These are phyloP conservation scores for Anagrus nilaparvatae DNA, from an alignment of 1,140 invertebrate species.

Conservation along the genomic window DNA sequence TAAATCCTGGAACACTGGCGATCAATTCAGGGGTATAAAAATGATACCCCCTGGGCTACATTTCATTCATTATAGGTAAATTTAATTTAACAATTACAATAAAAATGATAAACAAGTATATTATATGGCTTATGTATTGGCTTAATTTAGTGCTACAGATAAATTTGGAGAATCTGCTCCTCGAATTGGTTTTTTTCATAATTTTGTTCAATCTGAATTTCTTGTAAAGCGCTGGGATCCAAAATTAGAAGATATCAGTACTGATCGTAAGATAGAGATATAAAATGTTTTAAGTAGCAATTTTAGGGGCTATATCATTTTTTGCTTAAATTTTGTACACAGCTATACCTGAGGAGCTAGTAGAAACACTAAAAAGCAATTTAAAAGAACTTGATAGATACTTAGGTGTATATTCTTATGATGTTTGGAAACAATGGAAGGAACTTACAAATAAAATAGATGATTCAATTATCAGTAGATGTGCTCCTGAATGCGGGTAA, in stretches of 20 bases:
- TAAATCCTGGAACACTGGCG: constrained; percentile 84
- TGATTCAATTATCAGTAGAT: constrained; percentile 26
- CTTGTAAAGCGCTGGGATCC: constrained; percentile 80
- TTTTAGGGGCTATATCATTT: not conserved
- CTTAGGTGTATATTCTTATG: constrained; percentile 86
- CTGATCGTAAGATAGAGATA: constrained; percentile 33
- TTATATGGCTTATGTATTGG: constrained; percentile 1
- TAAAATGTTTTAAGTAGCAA: not conserved
- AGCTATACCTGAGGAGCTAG: constrained; percentile 48
- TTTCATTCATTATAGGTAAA: constrained; percentile 79
- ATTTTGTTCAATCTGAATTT: constrained; percentile 74
- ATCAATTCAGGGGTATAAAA: constrained; percentile 91
- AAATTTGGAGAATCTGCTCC: constrained; percentile 49
- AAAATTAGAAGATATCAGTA: constrained; percentile 55
- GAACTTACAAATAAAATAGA: constrained; percentile 50
- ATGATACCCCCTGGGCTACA: constrained; percentile 98
- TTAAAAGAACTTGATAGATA: constrained; percentile 67
- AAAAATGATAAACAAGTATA: not conserved
- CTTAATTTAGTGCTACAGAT: constrained; percentile 41
- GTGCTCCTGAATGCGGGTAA: constrained; percentile 34
- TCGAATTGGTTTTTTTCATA: constrained; percentile 83
- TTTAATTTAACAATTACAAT: not conserved
- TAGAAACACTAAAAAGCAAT: constrained; percentile 57
- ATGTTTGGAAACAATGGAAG: constrained; percentile 80
- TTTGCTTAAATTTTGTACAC: constrained; percentile 16